These are phyloP conservation scores for Aphelinus certus DNA, from an alignment of 1,140 invertebrate species.

Conservation along the genomic window DNA sequence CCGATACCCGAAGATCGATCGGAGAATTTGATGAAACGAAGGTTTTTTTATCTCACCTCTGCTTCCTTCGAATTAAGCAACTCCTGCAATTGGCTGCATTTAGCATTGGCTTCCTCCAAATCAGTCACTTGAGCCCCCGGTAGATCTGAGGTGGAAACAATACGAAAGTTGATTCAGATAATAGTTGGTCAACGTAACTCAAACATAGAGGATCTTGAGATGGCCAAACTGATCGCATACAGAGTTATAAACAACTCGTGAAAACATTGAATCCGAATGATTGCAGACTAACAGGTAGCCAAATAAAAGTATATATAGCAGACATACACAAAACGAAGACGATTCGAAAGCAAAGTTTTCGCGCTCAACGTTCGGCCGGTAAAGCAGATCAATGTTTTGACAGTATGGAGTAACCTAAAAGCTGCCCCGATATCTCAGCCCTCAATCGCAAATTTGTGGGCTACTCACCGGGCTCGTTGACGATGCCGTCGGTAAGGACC, in stretches of 20 bases:
- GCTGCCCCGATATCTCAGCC: background rate
- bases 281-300: too few relatives aligned
- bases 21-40: constrained; percentile 1
- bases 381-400: constrained; percentile 61
- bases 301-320: too few relatives aligned
- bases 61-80: constrained; percentile 71
- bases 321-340: too few relatives aligned
- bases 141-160: too few relatives aligned
- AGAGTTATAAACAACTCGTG: too few relatives aligned
- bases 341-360: background rate
- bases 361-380: constrained; percentile 42
- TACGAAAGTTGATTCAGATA: too few relatives aligned
- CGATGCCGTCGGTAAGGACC: constrained; percentile 71
- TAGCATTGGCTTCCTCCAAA: constrained; percentile 65
- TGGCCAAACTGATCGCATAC: too few relatives aligned
- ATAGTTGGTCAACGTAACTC: too few relatives aligned
- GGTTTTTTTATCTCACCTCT: constrained; percentile 66
- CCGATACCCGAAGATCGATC: background rate
- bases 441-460: too few relatives aligned
- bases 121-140: constrained; percentile 39
- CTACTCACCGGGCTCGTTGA: constrained; percentile 67
- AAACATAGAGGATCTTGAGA: too few relatives aligned
- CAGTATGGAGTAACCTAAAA: constrained; percentile 54
- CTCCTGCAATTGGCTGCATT: constrained; percentile 70
- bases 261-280: too few relatives aligned